Base-by-base conservation (phyloP, 2,113 vertebrate genomes). In the Platichthys stellatus region DNA sequence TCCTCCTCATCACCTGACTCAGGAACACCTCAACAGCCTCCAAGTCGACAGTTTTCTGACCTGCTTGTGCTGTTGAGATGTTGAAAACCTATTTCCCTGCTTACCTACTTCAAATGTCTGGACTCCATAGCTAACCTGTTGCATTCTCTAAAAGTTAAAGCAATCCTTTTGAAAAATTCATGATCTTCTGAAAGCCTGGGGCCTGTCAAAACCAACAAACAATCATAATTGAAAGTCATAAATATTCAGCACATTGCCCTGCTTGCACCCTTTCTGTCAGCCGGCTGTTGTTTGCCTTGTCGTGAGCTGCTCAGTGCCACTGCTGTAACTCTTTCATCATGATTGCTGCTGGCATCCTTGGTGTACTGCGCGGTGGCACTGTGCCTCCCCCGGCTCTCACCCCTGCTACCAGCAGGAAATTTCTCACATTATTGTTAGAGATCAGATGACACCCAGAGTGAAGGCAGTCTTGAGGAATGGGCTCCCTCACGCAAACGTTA, bases 221-320 rank as follows among this genome's bases (percentile, higher is more conserved):
- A 81, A 10, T 72, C 57, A 38, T 67, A 76, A 83, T 21, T 67
- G 53, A 69, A 8, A 54, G 24, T 45, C 71, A 73, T 88, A 76
- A 66, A 85, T 85, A 78, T 82, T 80, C 49, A 78, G 43, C 49
- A 13, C 0, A 1, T 4, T 57, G 70, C 40, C 40, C 76, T 40
- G 67, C 26, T 15, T 10, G 69, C 64, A 58, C 57, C 60, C 51
- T n/a, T 2, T 10, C 59, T 74, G 63, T 60, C 69, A 65, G 58
- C 20, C 68, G 67, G 47, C 40, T 43, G 40, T 59, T 51, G 47
- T 51, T 51, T 18, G 4, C 17, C 51, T 8, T n/a, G 20, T 20
- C 20, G 7, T 11, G 18, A 54, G 51, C 20, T 21, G 51, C 51
- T 54, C 51, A 10, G 51, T n/a, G 51, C 51, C 20, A 10, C 51